A percentile compares a stretch with the other conserved stretches of the same genome.
These are phyloP conservation scores for Chesias legatella DNA, from an alignment of 2,888 invertebrate species.

Conservation along the genomic window DNA sequence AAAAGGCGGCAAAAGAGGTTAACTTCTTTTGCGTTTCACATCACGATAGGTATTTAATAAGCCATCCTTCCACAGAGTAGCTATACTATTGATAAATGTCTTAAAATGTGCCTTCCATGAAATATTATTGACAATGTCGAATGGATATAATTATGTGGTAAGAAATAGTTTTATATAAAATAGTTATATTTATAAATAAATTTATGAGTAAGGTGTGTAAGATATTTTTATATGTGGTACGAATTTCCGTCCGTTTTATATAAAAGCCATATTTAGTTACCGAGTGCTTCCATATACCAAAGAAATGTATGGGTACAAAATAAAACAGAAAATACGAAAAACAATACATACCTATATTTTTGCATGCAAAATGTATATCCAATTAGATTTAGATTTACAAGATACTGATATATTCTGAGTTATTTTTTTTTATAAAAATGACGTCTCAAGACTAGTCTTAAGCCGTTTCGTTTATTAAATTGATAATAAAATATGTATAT, in stretches of 20 bases:
- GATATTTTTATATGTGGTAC: constrained; percentile 49
- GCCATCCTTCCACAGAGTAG: too few relatives aligned
- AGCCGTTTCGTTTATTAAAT: constrained; percentile 67
- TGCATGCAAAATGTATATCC: constrained; percentile 57
- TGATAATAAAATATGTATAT: constrained; percentile 31
- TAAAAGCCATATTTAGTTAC: constrained; percentile 36
- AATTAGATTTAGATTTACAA: constrained; percentile 26
- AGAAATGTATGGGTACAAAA: constrained; percentile 68
- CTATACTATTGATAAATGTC: too few relatives aligned
- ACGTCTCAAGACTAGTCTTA: constrained; percentile 64
- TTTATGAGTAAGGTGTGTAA: constrained; percentile 18
- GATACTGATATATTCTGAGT: constrained; percentile 36
- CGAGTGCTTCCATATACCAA: constrained; percentile 62
- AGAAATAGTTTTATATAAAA: too few relatives aligned
- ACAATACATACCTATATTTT: constrained; percentile 37
- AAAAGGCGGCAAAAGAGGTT: constrained; percentile 18
- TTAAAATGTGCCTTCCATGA: too few relatives aligned
- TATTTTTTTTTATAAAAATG: constrained; percentile 50
- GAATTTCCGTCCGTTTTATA: constrained; percentile 51
- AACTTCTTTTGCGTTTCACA: constrained; percentile 13
- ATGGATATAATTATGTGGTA: too few relatives aligned
- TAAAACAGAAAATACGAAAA: constrained; percentile 34
- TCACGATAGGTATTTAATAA: constrained; percentile 2
- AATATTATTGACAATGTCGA: too few relatives aligned
- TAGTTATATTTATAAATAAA: too few relatives aligned